Percentiles rank a stretch among this genome's conserved stretches.
Evolutionary conservation across 2,888 invertebrate genomes (phyloP).

Genomic region (Eulithis testata): DNA sequence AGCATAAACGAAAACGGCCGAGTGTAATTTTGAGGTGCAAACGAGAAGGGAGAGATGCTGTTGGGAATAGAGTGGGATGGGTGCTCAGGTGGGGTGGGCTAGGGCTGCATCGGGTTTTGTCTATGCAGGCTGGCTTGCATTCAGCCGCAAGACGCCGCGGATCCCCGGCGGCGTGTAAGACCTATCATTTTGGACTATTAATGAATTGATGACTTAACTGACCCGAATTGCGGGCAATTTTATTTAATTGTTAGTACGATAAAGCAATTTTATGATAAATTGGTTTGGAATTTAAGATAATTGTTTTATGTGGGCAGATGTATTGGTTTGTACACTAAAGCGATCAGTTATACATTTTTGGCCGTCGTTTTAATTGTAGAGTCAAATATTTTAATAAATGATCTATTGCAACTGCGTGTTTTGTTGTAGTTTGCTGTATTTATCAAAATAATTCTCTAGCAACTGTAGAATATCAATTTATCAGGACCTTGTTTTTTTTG

Average conservation of each 20-base stretch:
- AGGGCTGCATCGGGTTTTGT: slow-evolving; percentile 67
- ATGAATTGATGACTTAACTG: slow-evolving; percentile 73
- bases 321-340: slow-evolving; percentile 39
- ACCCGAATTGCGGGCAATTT: slow-evolving; percentile 72
- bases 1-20: slow-evolving; percentile 79
- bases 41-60: slow-evolving; percentile 61
- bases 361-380: slow-evolving; percentile 44
- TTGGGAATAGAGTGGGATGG: slow-evolving; percentile 62
- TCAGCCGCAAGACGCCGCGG: slow-evolving; percentile 61
- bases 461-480: too few species aligned
- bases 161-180: slow-evolving; percentile 52
- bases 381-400: slow-evolving; percentile 34
- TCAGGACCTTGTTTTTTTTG: too few species aligned
- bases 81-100: slow-evolving; percentile 72
- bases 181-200: slow-evolving; percentile 69
- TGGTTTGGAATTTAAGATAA: slow-evolving; percentile 58
- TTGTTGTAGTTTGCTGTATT: too few species aligned
- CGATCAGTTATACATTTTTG: slow-evolving; percentile 47
- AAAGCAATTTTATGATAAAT: slow-evolving; percentile 69
- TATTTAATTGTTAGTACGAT: slow-evolving; percentile 67
- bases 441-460: too few species aligned
- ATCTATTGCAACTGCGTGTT: slow-evolving; percentile 23
- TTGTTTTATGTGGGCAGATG: slow-evolving; percentile 57
- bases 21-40: slow-evolving; percentile 77
- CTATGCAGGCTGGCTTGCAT: slow-evolving; percentile 78